Base-by-base conservation (phyloP, 2,797 vertebrate species). In the Paedocypris micromegethes region DNA sequence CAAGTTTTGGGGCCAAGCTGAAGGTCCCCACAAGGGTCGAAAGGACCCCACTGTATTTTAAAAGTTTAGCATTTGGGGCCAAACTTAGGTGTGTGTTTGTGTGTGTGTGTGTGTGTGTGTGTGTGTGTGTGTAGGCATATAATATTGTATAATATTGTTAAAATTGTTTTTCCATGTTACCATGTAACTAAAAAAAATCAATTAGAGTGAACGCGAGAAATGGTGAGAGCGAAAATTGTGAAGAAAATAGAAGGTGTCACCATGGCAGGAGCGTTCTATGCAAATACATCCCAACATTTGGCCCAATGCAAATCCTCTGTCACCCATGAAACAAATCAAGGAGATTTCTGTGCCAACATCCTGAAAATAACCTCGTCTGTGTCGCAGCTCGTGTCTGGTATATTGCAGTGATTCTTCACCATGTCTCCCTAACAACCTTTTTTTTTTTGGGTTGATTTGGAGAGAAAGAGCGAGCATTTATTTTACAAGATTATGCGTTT, bases 261-360 rank as follows among this genome's bases (percentile, higher is more conserved):
- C 23, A 8, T 70, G 72, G 71, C 62, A 58, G 49, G 51, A 74
- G 64, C 71, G 67, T 79, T 61, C 71, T 69, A 78, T 77, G 64
- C 66, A 77, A 80, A 78, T 73, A 58, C 71, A 67, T 70, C 57
- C 66, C 59, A 55, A 58, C 66, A 59, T 73, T 68, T 74, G 68
- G 69, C 61, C 64, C 58, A 68, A 75, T 73, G 69, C 73, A 80
- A 79, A 79, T 79, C 66, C 47, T 63, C 57, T 68, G 71, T 72
- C 66, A 73, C 70, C 68, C 45, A 53, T 58, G 74, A 73, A 75
- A 75, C 71, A 80, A 78, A 78, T 76, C 63, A 70, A 59, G 60
- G 48, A 62, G 66, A 59, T 42, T 49, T 46, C 49, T 4, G 58
- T 56, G 71, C 53, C 66, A 67, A 64, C 64, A 69, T 53, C 60